phyloP scores from a whole-genome alignment of 2,797 vertebrate genomes.

The Spinus pinus region DNA sequence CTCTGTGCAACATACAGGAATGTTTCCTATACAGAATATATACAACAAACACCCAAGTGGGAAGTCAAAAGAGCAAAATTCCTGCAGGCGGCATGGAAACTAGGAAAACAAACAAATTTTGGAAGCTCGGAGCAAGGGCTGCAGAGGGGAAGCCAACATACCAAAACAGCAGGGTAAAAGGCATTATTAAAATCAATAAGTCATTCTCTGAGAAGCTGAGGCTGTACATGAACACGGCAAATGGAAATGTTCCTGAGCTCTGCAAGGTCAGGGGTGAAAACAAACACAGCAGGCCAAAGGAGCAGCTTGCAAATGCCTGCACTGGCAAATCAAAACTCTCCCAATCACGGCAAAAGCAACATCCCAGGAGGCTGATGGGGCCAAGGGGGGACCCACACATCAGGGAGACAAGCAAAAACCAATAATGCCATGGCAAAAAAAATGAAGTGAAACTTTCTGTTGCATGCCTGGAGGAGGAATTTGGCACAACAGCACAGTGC shows the following conservation, averaged over 20 bases:
- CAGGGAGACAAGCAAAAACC: neutral
- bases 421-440: neutral
- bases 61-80: slow-evolving; percentile 51
- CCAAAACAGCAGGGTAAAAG: slow-evolving; percentile 67
- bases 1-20: slow-evolving; percentile 10
- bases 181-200: slow-evolving; percentile 65
- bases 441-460: neutral
- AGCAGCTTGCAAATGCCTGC: neutral
- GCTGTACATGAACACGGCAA: neutral
- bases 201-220: slow-evolving; percentile 42
- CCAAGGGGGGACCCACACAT: neutral
- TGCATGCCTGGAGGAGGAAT: neutral
- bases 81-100: slow-evolving; percentile 64
- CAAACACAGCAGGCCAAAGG: slow-evolving; percentile 12
- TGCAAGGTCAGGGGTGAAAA: slow-evolving; percentile 13
- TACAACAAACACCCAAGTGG: slow-evolving; percentile 60
- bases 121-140: slow-evolving; percentile 31
- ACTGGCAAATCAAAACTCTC: neutral
- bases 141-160: slow-evolving; percentile 58
- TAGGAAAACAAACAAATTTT: slow-evolving; percentile 69
- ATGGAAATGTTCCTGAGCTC: slow-evolving; percentile 13
- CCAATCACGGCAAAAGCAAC: neutral
- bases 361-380: neutral
- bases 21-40: slow-evolving; percentile 48
- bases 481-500: neutral